Conservation (phyloP, 2,888 invertebrate genomes). For the Leuctra nigra region DNA sequence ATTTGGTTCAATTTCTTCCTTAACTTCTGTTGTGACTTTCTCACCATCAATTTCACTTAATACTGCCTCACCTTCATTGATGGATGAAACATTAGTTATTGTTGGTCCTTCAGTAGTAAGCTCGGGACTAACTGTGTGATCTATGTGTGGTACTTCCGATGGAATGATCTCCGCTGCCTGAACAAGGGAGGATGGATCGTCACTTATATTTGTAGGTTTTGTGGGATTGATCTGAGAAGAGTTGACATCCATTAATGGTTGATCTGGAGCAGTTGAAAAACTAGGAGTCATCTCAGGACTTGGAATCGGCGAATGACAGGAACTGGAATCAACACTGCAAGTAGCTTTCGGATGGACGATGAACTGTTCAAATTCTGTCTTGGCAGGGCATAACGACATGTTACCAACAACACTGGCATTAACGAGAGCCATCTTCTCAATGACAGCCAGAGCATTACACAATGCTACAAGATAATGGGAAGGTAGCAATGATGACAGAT, state of each 20-base stretch:
- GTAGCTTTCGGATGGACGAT: background rate
- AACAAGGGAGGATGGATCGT: background rate
- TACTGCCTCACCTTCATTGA: background rate
- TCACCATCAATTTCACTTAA: background rate
- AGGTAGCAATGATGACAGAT: slow-evolving; percentile 30
- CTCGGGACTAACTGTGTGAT: no score
- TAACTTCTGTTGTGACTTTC: background rate
- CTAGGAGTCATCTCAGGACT: background rate
- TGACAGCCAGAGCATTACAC: slow-evolving; percentile 66
- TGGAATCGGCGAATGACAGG: no score
- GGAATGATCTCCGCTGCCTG: no score
- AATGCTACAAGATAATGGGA: slow-evolving; percentile 65
- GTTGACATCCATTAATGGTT: no score
- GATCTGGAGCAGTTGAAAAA: background rate
- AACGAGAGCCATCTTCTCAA: slow-evolving; percentile 57
- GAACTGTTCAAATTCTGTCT: background rate
- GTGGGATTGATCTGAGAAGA: background rate
- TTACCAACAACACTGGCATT: slow-evolving; percentile 41
- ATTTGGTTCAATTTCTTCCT: no score
- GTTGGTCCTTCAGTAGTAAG: background rate
- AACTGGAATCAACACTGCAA: slow-evolving; percentile 1
- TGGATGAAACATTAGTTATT: background rate
- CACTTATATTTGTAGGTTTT: background rate
- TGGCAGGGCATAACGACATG: background rate
- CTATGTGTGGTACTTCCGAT: background rate